Evolutionary conservation across 2,888 invertebrate genomes (phyloP).

Genomic region (Parelbella ahira): DNA sequence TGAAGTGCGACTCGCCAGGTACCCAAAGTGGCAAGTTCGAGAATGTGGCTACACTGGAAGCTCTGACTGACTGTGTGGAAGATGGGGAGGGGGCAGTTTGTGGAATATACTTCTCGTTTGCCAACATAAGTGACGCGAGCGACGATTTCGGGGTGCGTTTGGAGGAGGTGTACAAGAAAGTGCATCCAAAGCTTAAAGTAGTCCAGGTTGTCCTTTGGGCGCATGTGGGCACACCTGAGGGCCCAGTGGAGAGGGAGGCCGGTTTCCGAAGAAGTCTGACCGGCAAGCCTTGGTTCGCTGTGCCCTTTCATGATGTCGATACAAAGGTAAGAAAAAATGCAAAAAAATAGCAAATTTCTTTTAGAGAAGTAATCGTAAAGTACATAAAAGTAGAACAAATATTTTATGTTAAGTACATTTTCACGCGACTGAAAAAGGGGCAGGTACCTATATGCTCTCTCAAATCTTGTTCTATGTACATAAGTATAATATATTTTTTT

Average conservation of each 20-base stretch:
- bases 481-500: too few species aligned
- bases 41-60: constrained; percentile 65
- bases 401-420: too few species aligned
- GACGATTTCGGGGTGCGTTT: constrained; percentile 85
- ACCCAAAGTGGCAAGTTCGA: constrained; percentile 70
- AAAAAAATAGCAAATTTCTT: too few species aligned
- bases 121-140: constrained; percentile 84
- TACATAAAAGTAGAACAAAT: too few species aligned
- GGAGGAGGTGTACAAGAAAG: constrained; percentile 77
- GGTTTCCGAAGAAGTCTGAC: constrained; percentile 82
- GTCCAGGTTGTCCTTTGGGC: constrained; percentile 87
- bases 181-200: constrained; percentile 79
- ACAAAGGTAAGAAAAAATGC: constrained; percentile 84
- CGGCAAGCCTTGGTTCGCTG: constrained; percentile 85
- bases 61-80: constrained; percentile 66
- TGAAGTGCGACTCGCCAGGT: constrained; percentile 71
- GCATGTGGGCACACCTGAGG: constrained; percentile 76
- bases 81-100: constrained; percentile 75
- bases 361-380: too few species aligned
- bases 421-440: too few species aligned
- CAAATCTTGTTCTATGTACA: too few species aligned
- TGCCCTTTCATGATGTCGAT: constrained; percentile 85
- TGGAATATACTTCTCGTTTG: constrained; percentile 86
- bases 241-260: constrained; percentile 83
- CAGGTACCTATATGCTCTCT: too few species aligned